Percentiles rank a stretch among this genome's conserved stretches.
Conservation (phyloP, 2,888 invertebrate genomes). For the Leptarthrus brevirostris region DNA sequence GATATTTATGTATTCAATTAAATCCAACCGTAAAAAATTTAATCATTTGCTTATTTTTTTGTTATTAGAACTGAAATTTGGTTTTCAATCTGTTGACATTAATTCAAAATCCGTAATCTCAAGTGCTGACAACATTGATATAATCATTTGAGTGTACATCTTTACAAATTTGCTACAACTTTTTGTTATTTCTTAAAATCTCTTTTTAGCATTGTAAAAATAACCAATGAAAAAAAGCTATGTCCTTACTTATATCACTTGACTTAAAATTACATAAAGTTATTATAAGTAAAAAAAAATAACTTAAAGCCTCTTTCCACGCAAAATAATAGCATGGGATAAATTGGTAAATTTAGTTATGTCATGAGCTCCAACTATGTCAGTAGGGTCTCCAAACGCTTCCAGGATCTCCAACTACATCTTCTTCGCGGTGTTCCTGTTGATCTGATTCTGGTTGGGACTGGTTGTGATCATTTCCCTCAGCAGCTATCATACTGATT, state of each 20-base stretch:
- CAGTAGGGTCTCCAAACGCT: conserved; percentile 84
- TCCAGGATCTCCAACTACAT: conserved; percentile 67
- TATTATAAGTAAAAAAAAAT: conserved; percentile 23
- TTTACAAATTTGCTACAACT: too few relatives aligned
- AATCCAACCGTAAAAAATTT: too few relatives aligned
- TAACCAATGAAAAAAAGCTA: too few relatives aligned
- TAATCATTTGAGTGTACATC: too few relatives aligned
- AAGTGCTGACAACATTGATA: too few relatives aligned
- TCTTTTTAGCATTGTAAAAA: too few relatives aligned
- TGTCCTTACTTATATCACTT: conserved; percentile 24
- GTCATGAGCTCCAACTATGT: conserved; percentile 58
- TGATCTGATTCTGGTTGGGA: conserved; percentile 64
- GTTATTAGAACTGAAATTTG: too few relatives aligned
- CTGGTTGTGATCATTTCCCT: conserved; percentile 59
- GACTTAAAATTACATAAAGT: conserved; percentile 18
- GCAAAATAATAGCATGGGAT: not conserved
- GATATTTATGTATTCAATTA: too few relatives aligned
- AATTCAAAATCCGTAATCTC: too few relatives aligned
- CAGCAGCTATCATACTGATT: conserved; percentile 57
- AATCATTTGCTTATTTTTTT: too few relatives aligned
- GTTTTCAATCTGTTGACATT: too few relatives aligned
- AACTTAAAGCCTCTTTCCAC: conserved; percentile 47
- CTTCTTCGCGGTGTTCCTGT: conserved; percentile 60
- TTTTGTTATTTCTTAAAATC: too few relatives aligned
- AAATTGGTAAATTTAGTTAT: conserved; percentile 3